phyloP scores from a whole-genome alignment of 2,888 invertebrate genomes.

The Hirtodrosophila histrioides region DNA sequence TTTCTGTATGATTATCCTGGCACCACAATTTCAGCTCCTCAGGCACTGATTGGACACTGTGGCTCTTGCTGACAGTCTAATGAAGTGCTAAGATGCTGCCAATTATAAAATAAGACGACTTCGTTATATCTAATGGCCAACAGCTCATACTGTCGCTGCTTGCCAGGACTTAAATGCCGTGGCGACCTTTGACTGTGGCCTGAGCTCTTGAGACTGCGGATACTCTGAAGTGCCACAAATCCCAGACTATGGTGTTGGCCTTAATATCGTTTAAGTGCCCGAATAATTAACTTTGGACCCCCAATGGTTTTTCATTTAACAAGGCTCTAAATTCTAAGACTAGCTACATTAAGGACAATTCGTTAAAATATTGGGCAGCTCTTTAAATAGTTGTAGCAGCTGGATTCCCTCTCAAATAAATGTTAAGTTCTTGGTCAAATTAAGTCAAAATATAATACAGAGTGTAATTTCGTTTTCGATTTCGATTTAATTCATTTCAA shows the following conservation, averaged over 20 bases:
- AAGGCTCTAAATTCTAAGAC: background rate
- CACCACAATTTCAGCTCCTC: slow-evolving; percentile 12
- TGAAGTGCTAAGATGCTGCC: slow-evolving; percentile 49
- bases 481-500: too few relatives aligned
- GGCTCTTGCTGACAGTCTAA: slow-evolving; percentile 27
- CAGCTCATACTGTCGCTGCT: slow-evolving; percentile 22
- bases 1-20: slow-evolving; percentile 60
- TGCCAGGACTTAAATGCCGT: slow-evolving; percentile 44
- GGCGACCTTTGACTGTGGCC: slow-evolving; percentile 13
- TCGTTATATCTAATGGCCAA: slow-evolving; percentile 34
- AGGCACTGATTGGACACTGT: slow-evolving; percentile 28
- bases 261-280: slow-evolving; percentile 33
- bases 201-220: slow-evolving; percentile 18
- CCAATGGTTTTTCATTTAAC: background rate
- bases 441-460: too few relatives aligned
- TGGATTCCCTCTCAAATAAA: too few relatives aligned
- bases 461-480: too few relatives aligned
- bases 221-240: slow-evolving; percentile 38
- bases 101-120: slow-evolving; percentile 63
- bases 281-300: slow-evolving; percentile 6
- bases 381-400: too few relatives aligned
- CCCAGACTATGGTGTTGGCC: slow-evolving; percentile 33
- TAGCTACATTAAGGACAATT: too few relatives aligned
- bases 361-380: too few relatives aligned
- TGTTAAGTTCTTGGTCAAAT: too few relatives aligned